Base-by-base conservation (phyloP, 2,888 invertebrate species). In the Brenthis daphne region DNA sequence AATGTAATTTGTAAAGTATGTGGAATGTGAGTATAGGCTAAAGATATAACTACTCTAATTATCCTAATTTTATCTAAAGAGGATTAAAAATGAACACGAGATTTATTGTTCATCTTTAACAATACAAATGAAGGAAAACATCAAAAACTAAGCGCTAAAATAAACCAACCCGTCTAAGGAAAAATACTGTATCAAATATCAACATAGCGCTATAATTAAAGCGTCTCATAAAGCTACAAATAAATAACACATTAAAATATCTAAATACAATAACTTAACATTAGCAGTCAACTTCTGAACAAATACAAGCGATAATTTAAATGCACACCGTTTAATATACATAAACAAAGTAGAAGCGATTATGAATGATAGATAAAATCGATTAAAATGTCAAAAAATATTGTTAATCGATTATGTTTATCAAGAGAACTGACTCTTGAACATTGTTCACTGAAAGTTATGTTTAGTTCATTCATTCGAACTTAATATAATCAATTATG, bases 161-260 rank as follows among this genome's bases (percentile, higher is more conserved):
- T 80, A 63, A 81, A 83, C 81, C 77, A 84, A 89, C 88, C 89
- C 87, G 87, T 87, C 83, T 84, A 81, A 78, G 80, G 80, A 81
- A 78, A 84, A 89, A 88, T 89, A 88, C 86, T 87, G 89, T 80
- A 76, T 79, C 76, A 73, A 76, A 76, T 73, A 76, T 83, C 80
- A 86, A 84, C 84, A 76, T 81, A 82, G 80, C 82, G 80, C 80
- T 86, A 84, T 84, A 86, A 78, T 89, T 87, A 87, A 90, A 91
- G 90, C 90, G 82, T 85, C 80, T 80, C 79, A 86, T 91, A 89
- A 90, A 91, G 91, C 92, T 92, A 92, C 85, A 89, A 92, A 92
- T 92, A 91, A 92, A 92, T 92, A 92, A 92, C 92, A 88, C 85
- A 84, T 90, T 92, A 92, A 90, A 91, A 92, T 92, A 92, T 92